Percentiles rank a stretch among this genome's conserved stretches.
These are phyloP conservation scores for Proisotoma minuta DNA, from an alignment of 2,888 invertebrate species.

Conservation along the genomic window DNA sequence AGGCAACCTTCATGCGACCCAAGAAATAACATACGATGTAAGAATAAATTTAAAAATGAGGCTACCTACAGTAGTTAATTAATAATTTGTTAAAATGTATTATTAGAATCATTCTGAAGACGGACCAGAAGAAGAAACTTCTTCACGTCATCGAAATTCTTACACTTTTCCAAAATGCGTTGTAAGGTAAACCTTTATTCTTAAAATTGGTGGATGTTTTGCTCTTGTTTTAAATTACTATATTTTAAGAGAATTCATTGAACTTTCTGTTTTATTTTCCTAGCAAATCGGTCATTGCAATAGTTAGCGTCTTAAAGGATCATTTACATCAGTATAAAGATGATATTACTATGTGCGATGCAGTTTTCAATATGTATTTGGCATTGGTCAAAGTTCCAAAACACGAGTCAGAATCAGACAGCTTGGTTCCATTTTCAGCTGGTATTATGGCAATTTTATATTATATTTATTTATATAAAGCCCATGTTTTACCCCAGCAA, in stretches of 20 bases:
- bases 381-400: constrained; percentile 42
- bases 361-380: constrained; percentile 36
- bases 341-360: constrained; percentile 27
- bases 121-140: constrained; percentile 31
- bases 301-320: constrained; percentile 30
- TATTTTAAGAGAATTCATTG: not conserved
- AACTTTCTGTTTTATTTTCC: not conserved
- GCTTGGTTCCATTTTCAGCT: constrained; percentile 36
- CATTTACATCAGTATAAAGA: constrained; percentile 28
- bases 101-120: too few species aligned
- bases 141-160: constrained; percentile 25
- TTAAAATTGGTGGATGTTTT: too few species aligned
- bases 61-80: too few species aligned
- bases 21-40: constrained; percentile 25
- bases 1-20: constrained; percentile 25
- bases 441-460: constrained; percentile 17
- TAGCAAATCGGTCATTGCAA: constrained; percentile 33
- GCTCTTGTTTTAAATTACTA: not conserved
- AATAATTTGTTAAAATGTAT: too few species aligned
- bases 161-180: constrained; percentile 24
- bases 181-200: too few species aligned
- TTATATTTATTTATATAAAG: not conserved
- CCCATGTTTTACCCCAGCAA: not conserved
- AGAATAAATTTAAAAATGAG: not conserved
- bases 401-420: constrained; percentile 37